Percentiles rank a stretch among this genome's conserved stretches.
Evolutionary conservation across 1,140 invertebrate species (phyloP).

Genomic region (Aleiodes sp.): DNA sequence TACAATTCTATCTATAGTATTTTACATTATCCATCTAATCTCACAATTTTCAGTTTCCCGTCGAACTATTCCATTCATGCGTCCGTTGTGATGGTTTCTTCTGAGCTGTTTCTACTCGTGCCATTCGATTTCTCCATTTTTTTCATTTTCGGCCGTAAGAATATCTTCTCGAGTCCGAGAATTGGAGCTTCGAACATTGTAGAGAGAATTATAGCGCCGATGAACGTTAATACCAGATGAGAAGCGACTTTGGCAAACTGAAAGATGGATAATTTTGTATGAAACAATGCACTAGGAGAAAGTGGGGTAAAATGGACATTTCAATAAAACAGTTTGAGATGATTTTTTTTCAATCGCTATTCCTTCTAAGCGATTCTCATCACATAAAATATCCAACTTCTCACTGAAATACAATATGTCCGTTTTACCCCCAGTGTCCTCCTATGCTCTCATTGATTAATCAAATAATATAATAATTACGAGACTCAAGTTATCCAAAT

Average conservation of each 20-base stretch:
- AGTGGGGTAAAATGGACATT: too few species aligned
- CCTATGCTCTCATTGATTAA: too few species aligned
- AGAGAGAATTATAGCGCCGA: slow-evolving; percentile 72
- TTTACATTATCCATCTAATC: not conserved
- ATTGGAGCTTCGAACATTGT: slow-evolving; percentile 77
- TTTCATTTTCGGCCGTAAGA: slow-evolving; percentile 57
- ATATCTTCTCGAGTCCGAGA: slow-evolving; percentile 74
- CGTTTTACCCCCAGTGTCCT: too few species aligned
- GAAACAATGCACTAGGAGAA: too few species aligned
- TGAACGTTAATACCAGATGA: slow-evolving; percentile 70
- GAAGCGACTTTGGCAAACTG: slow-evolving; percentile 68
- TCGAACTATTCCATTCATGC: slow-evolving; percentile 34
- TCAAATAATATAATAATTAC: slow-evolving; percentile 51
- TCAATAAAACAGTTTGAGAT: too few species aligned
- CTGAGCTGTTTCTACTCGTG: not conserved
- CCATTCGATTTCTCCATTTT: not conserved
- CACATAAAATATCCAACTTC: too few species aligned
- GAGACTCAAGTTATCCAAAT: slow-evolving; percentile 64
- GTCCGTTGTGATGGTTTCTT: slow-evolving; percentile 44
- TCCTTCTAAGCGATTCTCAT: too few species aligned
- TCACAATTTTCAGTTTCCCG: not conserved
- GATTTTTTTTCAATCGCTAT: too few species aligned
- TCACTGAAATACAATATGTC: too few species aligned
- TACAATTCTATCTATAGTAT: slow-evolving; percentile 12
- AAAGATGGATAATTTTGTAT: too few species aligned